These are phyloP conservation scores for Perdita meconis DNA, from an alignment of 2,888 invertebrate genomes.

Conservation along the genomic window DNA sequence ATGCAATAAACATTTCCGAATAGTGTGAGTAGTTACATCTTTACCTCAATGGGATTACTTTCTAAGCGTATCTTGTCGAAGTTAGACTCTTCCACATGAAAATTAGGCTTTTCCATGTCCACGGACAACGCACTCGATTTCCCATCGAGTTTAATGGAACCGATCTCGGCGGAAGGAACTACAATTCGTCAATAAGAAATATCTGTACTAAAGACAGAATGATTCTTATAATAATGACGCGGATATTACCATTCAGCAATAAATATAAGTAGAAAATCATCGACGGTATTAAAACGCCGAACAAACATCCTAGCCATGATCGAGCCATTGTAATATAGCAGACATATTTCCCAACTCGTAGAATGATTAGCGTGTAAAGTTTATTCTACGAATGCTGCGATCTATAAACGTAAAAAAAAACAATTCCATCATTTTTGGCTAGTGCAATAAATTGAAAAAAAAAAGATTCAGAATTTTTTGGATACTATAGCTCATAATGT, in stretches of 20 bases:
- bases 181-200: no score
- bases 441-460: no score
- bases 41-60: slow-evolving; percentile 62
- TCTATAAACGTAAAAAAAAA: slow-evolving; percentile 39
- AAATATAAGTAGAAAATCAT: slow-evolving; percentile 76
- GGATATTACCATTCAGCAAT: slow-evolving; percentile 77
- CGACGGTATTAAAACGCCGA: slow-evolving; percentile 73
- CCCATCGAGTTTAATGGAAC: slow-evolving; percentile 39
- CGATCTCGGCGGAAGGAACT: slow-evolving; percentile 63
- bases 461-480: background rate
- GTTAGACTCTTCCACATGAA: slow-evolving; percentile 24
- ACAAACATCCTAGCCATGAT: slow-evolving; percentile 80
- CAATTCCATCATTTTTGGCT: background rate
- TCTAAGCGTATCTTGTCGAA: slow-evolving; percentile 30
- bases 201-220: background rate
- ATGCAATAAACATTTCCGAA: no score
- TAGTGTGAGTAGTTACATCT: no score
- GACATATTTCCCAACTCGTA: slow-evolving; percentile 76
- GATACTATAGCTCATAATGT: background rate
- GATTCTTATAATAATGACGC: background rate
- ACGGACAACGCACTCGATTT: slow-evolving; percentile 46
- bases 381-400: slow-evolving; percentile 23
- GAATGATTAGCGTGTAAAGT: slow-evolving; percentile 56
- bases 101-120: slow-evolving; percentile 19
- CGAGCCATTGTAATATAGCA: slow-evolving; percentile 78